Evolutionary conservation across 2,113 vertebrate genomes (phyloP), one percentile per base, ranked within the genome.

Genomic region (Tupaia tana): DNA sequence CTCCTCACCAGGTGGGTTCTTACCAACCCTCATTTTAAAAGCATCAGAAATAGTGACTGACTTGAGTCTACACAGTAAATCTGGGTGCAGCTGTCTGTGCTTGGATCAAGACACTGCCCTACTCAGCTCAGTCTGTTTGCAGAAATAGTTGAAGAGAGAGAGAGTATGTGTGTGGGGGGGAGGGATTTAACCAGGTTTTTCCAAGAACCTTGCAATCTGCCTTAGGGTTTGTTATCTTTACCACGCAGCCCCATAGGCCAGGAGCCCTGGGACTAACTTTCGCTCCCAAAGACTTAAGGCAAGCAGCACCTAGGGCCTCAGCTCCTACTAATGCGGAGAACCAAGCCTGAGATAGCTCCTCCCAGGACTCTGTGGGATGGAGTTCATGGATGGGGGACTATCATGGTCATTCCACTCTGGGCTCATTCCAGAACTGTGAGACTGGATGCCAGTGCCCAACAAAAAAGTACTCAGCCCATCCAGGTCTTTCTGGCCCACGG

Each of bases 1-100:
- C 54, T 86, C 79, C 74, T 84, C 59, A 89, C 66, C 61, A 15
- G 29, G 7, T 80, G 52, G 64, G 20, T 91, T 84, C 73, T 78
- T 22, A 78, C 58, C 70, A 92, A 85, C 34, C 34, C 80, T 91
- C 29, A n/a, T 54, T 74, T 91, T 24, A 29, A 67, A 95, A 92
- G 54, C 25, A 58, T 59, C 54, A 71, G 52, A 80, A 29, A 90
- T 16, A 84, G 9, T 7, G 83, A 59, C n/a, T 81, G 54, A 87
- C 34, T 29, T 20, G 14, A 29, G 58, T 66, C 79, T 89, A 78
- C n/a, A 84, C 9, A 74, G 80, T 73, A 87, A 67, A 54, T 79
- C 0, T 3, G 31, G 34, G 29, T 22, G 52, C n/a, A 88, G 63
- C 15, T 9, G 2, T 27, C 27, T 87, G 56, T 18, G 13, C 58